Percentiles rank a stretch among this genome's conserved stretches.
phyloP scores from a whole-genome alignment of 2,797 vertebrate genomes.

The Argya squamiceps region DNA sequence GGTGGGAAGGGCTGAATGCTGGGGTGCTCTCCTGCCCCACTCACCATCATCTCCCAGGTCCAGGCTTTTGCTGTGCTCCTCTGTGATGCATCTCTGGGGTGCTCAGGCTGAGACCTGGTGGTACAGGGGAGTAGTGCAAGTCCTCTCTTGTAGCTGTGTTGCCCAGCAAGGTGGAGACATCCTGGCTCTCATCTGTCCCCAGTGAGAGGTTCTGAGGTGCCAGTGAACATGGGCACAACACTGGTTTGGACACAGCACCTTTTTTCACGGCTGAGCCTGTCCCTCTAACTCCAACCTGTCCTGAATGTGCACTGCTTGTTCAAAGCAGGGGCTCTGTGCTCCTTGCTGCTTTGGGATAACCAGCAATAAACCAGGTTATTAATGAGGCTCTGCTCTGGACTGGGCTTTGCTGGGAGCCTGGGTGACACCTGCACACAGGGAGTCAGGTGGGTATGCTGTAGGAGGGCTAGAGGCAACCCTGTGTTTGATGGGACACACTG shows the following conservation, averaged over 20 bases:
- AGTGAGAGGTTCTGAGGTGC: background rate
- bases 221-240: background rate
- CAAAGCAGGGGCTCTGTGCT: background rate
- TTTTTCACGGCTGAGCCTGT: fast-evolving
- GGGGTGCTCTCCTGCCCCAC: background rate
- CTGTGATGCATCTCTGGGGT: fast-evolving
- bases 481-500: fast-evolving
- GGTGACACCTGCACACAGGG: background rate
- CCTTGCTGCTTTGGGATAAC: background rate
- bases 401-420: background rate
- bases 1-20: background rate
- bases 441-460: fast-evolving
- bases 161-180: background rate
- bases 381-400: background rate
- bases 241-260: background rate
- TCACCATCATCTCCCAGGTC: fast-evolving
- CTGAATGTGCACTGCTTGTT: fast-evolving
- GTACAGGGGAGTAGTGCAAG: fast-evolving
- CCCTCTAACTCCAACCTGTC: fast-evolving
- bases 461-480: background rate
- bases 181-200: background rate
- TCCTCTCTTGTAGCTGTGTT: background rate
- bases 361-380: background rate
- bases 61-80: background rate
- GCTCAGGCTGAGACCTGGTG: background rate